Conservation (phyloP, 2,113 vertebrate genomes). For the Myotis lucifugus region DNA sequence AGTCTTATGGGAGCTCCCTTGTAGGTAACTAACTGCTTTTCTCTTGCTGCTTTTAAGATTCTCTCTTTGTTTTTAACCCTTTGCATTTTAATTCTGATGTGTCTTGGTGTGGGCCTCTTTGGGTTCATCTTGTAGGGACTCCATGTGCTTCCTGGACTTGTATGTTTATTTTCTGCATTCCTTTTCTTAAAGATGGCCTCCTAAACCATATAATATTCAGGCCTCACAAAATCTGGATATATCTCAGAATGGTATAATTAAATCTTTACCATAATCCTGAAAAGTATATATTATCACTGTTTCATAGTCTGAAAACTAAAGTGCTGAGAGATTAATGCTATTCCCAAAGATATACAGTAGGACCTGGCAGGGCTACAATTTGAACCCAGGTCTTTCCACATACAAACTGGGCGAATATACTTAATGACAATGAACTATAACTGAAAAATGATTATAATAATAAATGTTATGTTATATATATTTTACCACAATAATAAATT, state of each 20-base stretch:
- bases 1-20: not conserved
- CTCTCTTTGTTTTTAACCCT: not conserved
- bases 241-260: constrained; percentile 1
- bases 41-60: not conserved
- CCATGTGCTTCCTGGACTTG: not conserved
- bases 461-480: not conserved
- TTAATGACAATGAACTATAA: not conserved
- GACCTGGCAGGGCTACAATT: not conserved
- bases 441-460: not conserved
- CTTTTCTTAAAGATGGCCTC: not conserved
- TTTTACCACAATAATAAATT: not conserved
- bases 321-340: not conserved
- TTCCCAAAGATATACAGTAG: not conserved
- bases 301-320: not conserved
- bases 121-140: not conserved
- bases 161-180: not conserved
- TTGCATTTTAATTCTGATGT: not conserved
- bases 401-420: not conserved
- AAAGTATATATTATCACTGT: not conserved
- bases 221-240: not conserved
- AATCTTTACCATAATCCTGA: not conserved
- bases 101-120: not conserved
- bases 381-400: not conserved
- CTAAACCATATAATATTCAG: not conserved
- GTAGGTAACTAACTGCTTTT: not conserved